phyloP scores from a whole-genome alignment of 2,113 vertebrate genomes.

The Megalops atlanticus region DNA sequence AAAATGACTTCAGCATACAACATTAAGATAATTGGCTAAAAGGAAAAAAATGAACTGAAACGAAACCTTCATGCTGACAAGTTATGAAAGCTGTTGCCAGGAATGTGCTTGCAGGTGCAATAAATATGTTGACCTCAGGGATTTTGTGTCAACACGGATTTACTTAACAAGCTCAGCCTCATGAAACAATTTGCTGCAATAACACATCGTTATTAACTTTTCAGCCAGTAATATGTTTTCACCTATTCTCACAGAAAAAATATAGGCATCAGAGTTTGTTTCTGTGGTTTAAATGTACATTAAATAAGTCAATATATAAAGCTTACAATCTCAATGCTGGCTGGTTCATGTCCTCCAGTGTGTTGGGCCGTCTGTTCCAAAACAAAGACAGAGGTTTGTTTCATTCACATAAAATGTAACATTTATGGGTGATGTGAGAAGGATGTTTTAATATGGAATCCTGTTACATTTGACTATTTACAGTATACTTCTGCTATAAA shows the following conservation, averaged over 20 bases:
- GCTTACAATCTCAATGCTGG: constrained; percentile 36
- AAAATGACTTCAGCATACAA: neutral
- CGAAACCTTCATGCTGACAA: neutral
- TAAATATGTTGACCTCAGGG: neutral
- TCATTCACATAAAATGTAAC: neutral
- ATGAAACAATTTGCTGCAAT: constrained; percentile 9
- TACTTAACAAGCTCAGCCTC: constrained; percentile 9
- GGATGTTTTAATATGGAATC: no score
- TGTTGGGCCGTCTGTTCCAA: constrained; percentile 26
- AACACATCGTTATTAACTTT: neutral
- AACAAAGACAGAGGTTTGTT: neutral
- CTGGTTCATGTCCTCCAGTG: constrained; percentile 15
- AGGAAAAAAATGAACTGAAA: neutral
- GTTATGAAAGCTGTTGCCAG: neutral
- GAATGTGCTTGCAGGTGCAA: neutral
- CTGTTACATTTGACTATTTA: no score
- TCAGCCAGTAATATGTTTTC: neutral
- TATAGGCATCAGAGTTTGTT: neutral
- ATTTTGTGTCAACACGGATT: neutral
- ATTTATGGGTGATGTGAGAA: no score
- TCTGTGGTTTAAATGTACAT: no score
- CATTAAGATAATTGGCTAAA: neutral
- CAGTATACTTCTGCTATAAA: no score
- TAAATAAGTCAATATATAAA: neutral
- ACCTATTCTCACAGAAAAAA: neutral